Percentiles rank a stretch among this genome's conserved stretches.
Conservation (phyloP, 2,113 vertebrate genomes). For the Anas platyrhynchos region DNA sequence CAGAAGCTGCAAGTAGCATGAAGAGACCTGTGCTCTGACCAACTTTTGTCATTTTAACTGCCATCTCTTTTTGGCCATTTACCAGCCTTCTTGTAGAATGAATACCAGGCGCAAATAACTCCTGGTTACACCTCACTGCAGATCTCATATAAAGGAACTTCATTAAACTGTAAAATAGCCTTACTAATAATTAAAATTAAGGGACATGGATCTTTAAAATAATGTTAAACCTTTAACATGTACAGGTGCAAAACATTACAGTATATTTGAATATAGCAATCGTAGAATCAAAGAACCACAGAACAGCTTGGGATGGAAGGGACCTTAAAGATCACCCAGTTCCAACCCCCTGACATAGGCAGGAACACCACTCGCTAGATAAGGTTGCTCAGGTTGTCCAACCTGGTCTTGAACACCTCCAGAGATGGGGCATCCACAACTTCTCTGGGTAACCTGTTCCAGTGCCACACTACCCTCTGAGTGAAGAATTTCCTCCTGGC, state of each 20-base stretch:
- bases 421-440: no score
- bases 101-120: background rate
- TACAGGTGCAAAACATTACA: background rate
- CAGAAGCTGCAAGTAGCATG: background rate
- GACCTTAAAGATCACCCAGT: no score
- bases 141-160: background rate
- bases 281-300: no score
- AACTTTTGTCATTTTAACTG: background rate
- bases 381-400: no score
- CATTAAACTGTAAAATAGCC: background rate
- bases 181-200: background rate
- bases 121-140: background rate
- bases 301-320: no score
- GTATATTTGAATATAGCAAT: background rate
- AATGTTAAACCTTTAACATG: background rate
- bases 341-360: no score
- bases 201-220: background rate
- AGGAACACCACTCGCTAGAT: no score
- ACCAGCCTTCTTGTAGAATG: background rate
- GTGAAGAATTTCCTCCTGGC: no score
- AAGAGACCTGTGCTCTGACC: background rate
- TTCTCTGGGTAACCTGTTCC: no score
- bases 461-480: no score
- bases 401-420: no score
- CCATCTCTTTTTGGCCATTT: background rate